Evolutionary conservation across 2,888 invertebrate genomes (phyloP), one percentile per base, ranked within the genome.

Genomic region (Mimumesa dahlbomi): DNA sequence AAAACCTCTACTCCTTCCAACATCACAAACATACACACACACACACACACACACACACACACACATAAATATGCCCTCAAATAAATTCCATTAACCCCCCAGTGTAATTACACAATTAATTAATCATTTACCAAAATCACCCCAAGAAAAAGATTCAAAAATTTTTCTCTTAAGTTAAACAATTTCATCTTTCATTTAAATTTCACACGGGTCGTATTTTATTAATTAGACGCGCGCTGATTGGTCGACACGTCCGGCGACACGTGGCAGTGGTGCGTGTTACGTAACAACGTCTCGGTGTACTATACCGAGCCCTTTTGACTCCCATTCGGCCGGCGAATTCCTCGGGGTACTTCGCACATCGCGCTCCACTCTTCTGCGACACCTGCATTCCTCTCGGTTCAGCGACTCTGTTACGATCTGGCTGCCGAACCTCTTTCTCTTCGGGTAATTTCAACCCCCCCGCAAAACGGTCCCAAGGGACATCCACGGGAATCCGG

Each of bases 181-280:
- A n/a, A n/a, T n/a, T n/a, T n/a, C n/a, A n/a, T n/a, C n/a, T n/a
- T n/a, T n/a, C n/a, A n/a, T n/a, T n/a, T n/a, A n/a, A n/a, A n/a
- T n/a, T n/a, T n/a, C n/a, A n/a, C n/a, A n/a, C n/a, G n/a, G n/a
- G n/a, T n/a, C n/a, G n/a, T n/a, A n/a, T n/a, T n/a, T n/a, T n/a
- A n/a, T n/a, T n/a, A n/a, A n/a, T n/a, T n/a, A n/a, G n/a, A n/a
- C n/a, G n/a, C n/a, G n/a, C n/a, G n/a, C n/a, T n/a, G n/a, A n/a
- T 42, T 36, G 38, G 53, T 40, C 21, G 46, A 54, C n/a, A 71
- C 43, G 46, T 56, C 29, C 52, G 13, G 13, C 46, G 66, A 73
- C 76, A 76, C 72, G 76, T 76, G 76, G 68, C 75, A 29, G 16
- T 52, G 22, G 42, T 50, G 52, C 9, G 46, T 53, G 46, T 75